Evolutionary conservation across 2,888 invertebrate genomes (phyloP), one percentile per base, ranked within the genome.

Genomic region (Cephus sareptanus): DNA sequence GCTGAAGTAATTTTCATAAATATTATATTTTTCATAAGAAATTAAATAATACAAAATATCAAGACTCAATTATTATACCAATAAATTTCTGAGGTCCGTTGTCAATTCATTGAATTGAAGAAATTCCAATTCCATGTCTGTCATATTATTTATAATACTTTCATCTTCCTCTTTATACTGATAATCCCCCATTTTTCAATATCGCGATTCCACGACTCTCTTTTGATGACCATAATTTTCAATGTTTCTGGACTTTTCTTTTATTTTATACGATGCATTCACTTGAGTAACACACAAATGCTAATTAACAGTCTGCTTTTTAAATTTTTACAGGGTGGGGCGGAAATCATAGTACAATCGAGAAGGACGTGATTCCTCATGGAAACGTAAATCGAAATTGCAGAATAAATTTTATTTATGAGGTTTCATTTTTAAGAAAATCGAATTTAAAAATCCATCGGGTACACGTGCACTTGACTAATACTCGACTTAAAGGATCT

Each of bases 21-120:
- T 23, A 56, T 56, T 77, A 40, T 71, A 35, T 70, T 78, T 13
- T 23, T 23, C 6, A 23, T 30, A 13, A 73, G 37, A 34, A 69
- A 69, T 70, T 12, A 56, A 56, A 56, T 56, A 56, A 56, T 23
- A 0, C 6, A 56, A 56, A 56, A 23, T 15, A 23, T 56, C 40
- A 23, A 40, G 31, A 31, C 30, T 70, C 13, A 71, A 71, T 31
- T 56, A 56, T 23, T 34, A 11, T 81, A 82, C 82, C 82, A 83
- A 77, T 34, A 83, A 77, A 71, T 80, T 79, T 71, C 76, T 79
- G 34, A 83, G 76, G 75, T 83, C 79, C 13, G 71, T 76, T 9
- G 56, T 56, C 56, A 56, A 2, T 6, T 23, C 56, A 15, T 23
- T 56, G 23, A 56, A 56, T 56, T 56, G 23, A 56, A 56, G 23